phyloP scores from a whole-genome alignment of 2,113 vertebrate genomes.

The Thalassarche chlororhynchos region DNA sequence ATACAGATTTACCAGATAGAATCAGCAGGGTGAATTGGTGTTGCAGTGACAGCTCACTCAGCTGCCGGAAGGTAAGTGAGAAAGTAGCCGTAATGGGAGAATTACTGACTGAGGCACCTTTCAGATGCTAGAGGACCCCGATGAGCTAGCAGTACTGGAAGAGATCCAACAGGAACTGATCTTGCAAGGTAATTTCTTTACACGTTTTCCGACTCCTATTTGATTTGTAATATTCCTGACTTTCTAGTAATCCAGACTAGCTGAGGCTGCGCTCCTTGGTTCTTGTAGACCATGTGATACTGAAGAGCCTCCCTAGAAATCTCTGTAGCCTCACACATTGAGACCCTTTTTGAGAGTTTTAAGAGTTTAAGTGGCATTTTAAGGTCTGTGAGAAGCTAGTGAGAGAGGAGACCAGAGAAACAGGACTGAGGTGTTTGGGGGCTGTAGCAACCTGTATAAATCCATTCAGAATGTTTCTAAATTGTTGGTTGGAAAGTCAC shows the following conservation, averaged over 20 bases:
- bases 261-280: background rate
- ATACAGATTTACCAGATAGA: background rate
- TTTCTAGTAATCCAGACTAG: background rate
- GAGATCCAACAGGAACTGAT: conserved; percentile 90
- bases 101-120: background rate
- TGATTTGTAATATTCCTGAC: background rate
- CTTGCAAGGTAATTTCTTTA: conserved; percentile 77
- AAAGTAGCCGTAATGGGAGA: background rate
- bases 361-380: background rate
- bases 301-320: background rate
- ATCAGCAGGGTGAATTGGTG: background rate
- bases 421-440: background rate
- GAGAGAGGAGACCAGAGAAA: background rate
- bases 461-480: background rate
- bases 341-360: background rate
- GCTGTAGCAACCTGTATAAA: background rate
- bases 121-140: conserved; percentile 66
- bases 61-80: background rate
- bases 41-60: background rate
- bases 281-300: rapidly evolving
- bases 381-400: background rate
- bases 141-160: conserved; percentile 84
- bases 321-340: background rate
- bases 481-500: background rate
- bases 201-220: rapidly evolving